Conservation (phyloP, 2,113 vertebrate species). For the Haplochromis vanheusdeni region DNA sequence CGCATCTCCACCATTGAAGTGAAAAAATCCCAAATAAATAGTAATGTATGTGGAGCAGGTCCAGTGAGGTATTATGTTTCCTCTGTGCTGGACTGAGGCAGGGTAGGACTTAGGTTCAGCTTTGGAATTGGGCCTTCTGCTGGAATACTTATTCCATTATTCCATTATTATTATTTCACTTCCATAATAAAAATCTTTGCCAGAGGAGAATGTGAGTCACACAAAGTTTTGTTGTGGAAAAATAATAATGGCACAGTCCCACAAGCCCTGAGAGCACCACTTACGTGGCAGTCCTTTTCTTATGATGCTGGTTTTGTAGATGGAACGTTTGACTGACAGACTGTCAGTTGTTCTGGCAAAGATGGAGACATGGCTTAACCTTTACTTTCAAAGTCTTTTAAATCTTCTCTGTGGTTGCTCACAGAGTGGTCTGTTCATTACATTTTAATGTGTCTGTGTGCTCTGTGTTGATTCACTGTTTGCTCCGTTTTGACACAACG, state of each 20-base stretch:
- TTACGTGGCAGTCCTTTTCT: not conserved
- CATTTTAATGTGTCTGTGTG: not conserved
- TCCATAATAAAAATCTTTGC: constrained; percentile 30
- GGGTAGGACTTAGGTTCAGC: not conserved
- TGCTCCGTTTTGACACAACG: not conserved
- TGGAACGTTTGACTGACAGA: not conserved
- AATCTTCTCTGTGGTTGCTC: not conserved
- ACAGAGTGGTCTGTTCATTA: not conserved
- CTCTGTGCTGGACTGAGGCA: not conserved
- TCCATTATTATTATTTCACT: constrained; percentile 3
- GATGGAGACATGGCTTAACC: not conserved
- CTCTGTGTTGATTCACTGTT: not conserved
- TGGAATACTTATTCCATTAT: not conserved
- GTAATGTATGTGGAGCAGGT: not conserved
- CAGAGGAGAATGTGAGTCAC: constrained; percentile 44
- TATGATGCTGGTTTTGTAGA: not conserved
- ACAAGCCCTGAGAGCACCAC: not conserved
- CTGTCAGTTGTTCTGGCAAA: not conserved
- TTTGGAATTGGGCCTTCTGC: not conserved
- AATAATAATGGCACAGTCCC: not conserved
- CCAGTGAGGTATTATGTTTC: not conserved
- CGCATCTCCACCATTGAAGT: not conserved
- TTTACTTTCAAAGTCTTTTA: not conserved
- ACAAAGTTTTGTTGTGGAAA: constrained; percentile 44
- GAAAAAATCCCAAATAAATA: not conserved